phyloP scores from a whole-genome alignment of 2,113 vertebrate species.

The Myrmophylax atrothorax region DNA sequence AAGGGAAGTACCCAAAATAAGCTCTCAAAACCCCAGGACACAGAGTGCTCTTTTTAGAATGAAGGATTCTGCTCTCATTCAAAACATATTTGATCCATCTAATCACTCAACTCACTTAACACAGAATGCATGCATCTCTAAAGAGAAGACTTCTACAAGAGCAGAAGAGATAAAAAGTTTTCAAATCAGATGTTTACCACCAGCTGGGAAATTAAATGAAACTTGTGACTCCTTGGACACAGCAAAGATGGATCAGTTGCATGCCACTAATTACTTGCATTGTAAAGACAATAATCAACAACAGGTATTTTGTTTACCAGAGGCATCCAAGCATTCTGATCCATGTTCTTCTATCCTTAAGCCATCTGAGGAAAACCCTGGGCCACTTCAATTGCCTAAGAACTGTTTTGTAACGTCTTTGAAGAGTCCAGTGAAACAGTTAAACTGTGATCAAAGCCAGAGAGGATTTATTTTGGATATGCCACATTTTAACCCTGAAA shows the following conservation, averaged over 20 bases:
- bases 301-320: slow-evolving; percentile 66
- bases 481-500: slow-evolving; percentile 74
- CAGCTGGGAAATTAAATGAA: slow-evolving; percentile 73
- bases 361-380: slow-evolving; percentile 71
- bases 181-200: slow-evolving; percentile 70
- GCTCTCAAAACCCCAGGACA: slow-evolving; percentile 66
- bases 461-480: slow-evolving; percentile 77
- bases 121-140: slow-evolving; percentile 66
- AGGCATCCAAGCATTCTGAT: slow-evolving; percentile 72
- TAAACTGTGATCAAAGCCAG: slow-evolving; percentile 78
- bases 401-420: slow-evolving; percentile 76
- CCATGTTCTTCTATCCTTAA: slow-evolving; percentile 64
- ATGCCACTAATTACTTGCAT: slow-evolving; percentile 69
- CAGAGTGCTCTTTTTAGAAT: slow-evolving; percentile 75
- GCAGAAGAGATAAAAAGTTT: slow-evolving; percentile 70
- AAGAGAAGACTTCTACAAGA: slow-evolving; percentile 66
- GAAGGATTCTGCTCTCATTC: slow-evolving; percentile 74
- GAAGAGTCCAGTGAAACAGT: slow-evolving; percentile 79
- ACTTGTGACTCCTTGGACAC: slow-evolving; percentile 56
- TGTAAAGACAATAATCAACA: slow-evolving; percentile 77
- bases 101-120: slow-evolving; percentile 73
- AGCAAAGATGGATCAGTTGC: slow-evolving; percentile 64
- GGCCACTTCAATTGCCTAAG: slow-evolving; percentile 66
- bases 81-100: slow-evolving; percentile 75
- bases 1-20: slow-evolving; percentile 73